Evolutionary conservation across 2,888 invertebrate species (phyloP).

Genomic region (Mesochorus sp.): DNA sequence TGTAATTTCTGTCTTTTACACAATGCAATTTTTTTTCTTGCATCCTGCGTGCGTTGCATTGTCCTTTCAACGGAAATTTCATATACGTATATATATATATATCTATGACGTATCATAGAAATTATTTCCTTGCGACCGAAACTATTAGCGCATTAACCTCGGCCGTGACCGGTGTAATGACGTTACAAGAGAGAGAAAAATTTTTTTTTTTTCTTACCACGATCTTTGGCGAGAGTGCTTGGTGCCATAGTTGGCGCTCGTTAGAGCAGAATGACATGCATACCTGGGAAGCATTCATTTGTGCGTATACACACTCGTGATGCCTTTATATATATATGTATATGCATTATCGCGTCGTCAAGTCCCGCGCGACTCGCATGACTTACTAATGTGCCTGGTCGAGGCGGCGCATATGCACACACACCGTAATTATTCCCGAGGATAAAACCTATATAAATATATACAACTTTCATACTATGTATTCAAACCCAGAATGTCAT

Average conservation of each 20-base stretch:
- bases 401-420: slow-evolving; percentile 44
- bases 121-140: slow-evolving; percentile 25
- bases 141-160: slow-evolving; percentile 58
- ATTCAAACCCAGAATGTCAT: slow-evolving; percentile 65
- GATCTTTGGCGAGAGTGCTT: slow-evolving; percentile 28
- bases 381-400: slow-evolving; percentile 65
- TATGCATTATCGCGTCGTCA: slow-evolving; percentile 18
- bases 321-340: not conserved
- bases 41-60: not conserved
- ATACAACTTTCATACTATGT: not conserved
- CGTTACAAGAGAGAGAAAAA: slow-evolving; percentile 44
- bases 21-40: not conserved
- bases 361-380: slow-evolving; percentile 58
- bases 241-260: slow-evolving; percentile 44
- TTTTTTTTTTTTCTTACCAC: no score
- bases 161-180: slow-evolving; percentile 46
- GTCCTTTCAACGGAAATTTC: slow-evolving; percentile 1
- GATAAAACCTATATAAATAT: slow-evolving; percentile 22
- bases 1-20: not conserved
- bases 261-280: slow-evolving; percentile 64
- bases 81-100: no score
- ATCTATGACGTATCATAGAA: not conserved
- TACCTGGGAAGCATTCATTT: slow-evolving; percentile 56
- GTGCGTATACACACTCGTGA: not conserved
- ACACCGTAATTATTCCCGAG: slow-evolving; percentile 42